A percentile compares a stretch with the other conserved stretches of the same genome.
Evolutionary conservation across 2,113 vertebrate species (phyloP).

Genomic region (Paratilapia polleni): DNA sequence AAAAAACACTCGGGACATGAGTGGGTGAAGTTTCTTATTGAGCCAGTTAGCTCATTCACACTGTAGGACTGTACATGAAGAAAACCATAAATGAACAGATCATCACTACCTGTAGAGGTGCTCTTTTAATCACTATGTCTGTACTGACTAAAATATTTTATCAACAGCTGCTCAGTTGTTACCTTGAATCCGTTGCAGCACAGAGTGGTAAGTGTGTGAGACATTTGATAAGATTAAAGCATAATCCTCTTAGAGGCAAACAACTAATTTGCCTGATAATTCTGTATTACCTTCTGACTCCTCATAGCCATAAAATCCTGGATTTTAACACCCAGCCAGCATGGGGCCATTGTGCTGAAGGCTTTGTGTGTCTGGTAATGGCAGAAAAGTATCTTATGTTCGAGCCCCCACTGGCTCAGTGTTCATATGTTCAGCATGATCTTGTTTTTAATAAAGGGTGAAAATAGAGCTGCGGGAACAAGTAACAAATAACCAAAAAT

Average conservation of each 20-base stretch:
- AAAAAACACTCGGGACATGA: conserved; percentile 27
- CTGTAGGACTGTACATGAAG: not conserved
- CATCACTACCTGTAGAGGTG: not conserved
- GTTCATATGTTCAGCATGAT: conserved; percentile 39
- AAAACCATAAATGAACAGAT: not conserved
- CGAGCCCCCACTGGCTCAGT: conserved; percentile 40
- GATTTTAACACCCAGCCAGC: conserved; percentile 70
- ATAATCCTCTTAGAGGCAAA: conserved; percentile 80
- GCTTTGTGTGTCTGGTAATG: conserved; percentile 68
- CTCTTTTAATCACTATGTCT: conserved; percentile 22
- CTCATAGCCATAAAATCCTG: conserved; percentile 65
- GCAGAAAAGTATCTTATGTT: conserved; percentile 60
- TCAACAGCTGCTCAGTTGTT: conserved; percentile 44
- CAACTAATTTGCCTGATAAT: conserved; percentile 81
- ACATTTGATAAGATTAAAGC: conserved; percentile 74
- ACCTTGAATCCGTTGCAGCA: conserved; percentile 30
- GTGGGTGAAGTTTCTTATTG: not conserved
- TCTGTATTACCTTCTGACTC: conserved; percentile 72
- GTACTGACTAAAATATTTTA: conserved; percentile 28
- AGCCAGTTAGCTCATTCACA: conserved; percentile 8
- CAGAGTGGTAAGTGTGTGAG: conserved; percentile 61
- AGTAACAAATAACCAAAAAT: conserved; percentile 25
- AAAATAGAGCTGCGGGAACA: conserved; percentile 2
- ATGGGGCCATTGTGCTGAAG: conserved; percentile 47
- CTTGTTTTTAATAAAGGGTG: conserved; percentile 45